Percentiles rank a stretch among this genome's conserved stretches.
These are phyloP conservation scores for Harmothoe impar DNA, from an alignment of 2,888 invertebrate species.

Conservation along the genomic window DNA sequence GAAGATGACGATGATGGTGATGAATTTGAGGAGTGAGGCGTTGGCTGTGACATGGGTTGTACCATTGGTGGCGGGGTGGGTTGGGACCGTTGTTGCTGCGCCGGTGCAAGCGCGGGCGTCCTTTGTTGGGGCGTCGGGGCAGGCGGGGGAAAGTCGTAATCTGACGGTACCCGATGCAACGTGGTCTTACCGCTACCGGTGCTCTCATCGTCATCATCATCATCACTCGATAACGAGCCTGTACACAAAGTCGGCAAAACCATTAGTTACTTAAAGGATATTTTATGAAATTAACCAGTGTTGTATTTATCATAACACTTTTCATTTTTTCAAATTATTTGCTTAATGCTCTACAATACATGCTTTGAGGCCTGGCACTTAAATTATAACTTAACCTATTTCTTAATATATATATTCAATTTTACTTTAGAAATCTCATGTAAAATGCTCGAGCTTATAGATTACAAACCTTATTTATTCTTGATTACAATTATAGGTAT, in stretches of 20 bases:
- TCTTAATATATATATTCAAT: no score
- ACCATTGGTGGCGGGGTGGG: neutral
- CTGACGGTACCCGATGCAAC: constrained; percentile 78
- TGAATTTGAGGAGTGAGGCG: constrained; percentile 13
- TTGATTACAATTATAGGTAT: no score
- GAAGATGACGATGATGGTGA: constrained; percentile 39
- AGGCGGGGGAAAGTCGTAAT: constrained; percentile 81
- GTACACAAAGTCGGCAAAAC: neutral
- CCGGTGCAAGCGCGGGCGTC: neutral
- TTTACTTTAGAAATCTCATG: no score
- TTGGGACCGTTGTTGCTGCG: constrained; percentile 71
- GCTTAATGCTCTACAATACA: no score
- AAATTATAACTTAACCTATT: no score
- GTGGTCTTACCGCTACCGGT: constrained; percentile 38
- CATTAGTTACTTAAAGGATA: no score
- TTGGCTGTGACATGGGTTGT: neutral
- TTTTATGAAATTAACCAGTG: no score
- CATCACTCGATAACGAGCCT: constrained; percentile 33
- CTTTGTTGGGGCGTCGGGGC: constrained; percentile 1
- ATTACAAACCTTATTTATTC: no score
- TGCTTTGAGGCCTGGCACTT: no score
- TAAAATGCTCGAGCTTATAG: no score
- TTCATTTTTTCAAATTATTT: no score
- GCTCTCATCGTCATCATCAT: constrained; percentile 53
- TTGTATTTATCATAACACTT: no score